These are phyloP conservation scores for Electrophaes corylata DNA, from an alignment of 2,888 invertebrate genomes.

Conservation along the genomic window DNA sequence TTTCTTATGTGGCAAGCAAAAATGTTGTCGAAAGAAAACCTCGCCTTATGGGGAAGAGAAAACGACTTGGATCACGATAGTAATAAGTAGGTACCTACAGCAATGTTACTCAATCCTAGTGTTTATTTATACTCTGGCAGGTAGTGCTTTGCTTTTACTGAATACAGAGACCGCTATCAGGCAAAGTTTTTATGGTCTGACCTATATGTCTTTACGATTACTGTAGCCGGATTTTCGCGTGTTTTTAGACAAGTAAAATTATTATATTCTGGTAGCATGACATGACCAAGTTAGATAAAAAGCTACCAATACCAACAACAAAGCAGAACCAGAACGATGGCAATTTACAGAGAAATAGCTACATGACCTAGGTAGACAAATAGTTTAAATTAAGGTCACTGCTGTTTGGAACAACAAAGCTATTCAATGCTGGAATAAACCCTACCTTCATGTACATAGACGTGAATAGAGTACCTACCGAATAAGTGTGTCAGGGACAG, in stretches of 20 bases:
- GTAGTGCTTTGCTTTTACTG: constrained; percentile 4
- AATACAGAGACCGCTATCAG: constrained; percentile 8
- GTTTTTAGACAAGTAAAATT: constrained; percentile 6
- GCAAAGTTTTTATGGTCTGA: constrained; percentile 10
- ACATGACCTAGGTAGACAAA: constrained; percentile 25
- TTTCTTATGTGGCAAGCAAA: constrained; percentile 26
- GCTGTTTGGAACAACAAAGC: constrained; percentile 34
- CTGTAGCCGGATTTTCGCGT: constrained; percentile 1
- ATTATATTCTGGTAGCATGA: constrained; percentile 1
- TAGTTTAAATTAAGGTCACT: constrained; percentile 36
- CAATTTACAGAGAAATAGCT: constrained; percentile 22
- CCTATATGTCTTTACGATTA: no score
- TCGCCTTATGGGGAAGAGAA: constrained; percentile 18
- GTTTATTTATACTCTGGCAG: no score
- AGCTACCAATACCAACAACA: constrained; percentile 2
- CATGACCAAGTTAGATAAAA: constrained; percentile 14
- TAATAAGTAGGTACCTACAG: constrained; percentile 1
- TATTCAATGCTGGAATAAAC: constrained; percentile 31
- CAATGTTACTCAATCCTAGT: not conserved
- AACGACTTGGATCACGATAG: constrained; percentile 20
- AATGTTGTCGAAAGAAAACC: constrained; percentile 20
- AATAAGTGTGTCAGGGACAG: constrained; percentile 28
- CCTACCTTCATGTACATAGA: constrained; percentile 13
- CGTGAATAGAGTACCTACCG: constrained; percentile 9
- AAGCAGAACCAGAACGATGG: constrained; percentile 15